phyloP scores from a whole-genome alignment of 1,140 invertebrate species.

The Brachionus paranguensis region DNA sequence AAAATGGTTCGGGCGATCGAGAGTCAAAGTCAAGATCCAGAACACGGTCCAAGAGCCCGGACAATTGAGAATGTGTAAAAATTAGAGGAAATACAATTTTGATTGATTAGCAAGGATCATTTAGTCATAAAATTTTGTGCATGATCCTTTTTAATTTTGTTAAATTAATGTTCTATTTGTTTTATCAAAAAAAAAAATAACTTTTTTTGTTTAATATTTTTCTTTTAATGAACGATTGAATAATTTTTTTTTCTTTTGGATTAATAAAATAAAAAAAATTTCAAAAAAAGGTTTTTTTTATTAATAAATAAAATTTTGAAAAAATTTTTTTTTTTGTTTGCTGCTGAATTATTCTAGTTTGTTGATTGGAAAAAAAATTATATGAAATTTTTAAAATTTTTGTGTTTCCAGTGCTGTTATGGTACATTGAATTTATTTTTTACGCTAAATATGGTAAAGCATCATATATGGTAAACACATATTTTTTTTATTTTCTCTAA shows the following conservation, averaged over 20 bases:
- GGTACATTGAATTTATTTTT: too few relatives aligned
- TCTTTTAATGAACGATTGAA: neutral
- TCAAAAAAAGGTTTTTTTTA: neutral
- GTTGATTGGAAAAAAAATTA: too few relatives aligned
- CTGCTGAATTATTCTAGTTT: too few relatives aligned
- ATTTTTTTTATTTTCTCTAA: too few relatives aligned
- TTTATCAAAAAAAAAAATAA: neutral
- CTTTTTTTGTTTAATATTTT: neutral
- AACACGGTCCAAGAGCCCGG: neutral
- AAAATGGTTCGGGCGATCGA: neutral
- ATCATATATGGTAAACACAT: too few relatives aligned
- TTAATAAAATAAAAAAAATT: neutral
- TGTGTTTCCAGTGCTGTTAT: too few relatives aligned
- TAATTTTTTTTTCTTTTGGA: neutral
- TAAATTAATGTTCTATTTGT: conserved; percentile 2
- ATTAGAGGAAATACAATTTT: neutral
- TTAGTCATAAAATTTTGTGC: neutral
- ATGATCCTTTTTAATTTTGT: neutral
- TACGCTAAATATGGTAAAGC: too few relatives aligned
- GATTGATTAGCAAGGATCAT: neutral
- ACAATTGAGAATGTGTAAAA: neutral
- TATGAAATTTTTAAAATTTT: too few relatives aligned
- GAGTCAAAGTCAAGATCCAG: conserved; percentile 1
- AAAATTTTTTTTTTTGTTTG: neutral
- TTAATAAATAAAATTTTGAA: neutral